Conservation (phyloP, 1,140 invertebrate species). For the Megalopta genalis region DNA sequence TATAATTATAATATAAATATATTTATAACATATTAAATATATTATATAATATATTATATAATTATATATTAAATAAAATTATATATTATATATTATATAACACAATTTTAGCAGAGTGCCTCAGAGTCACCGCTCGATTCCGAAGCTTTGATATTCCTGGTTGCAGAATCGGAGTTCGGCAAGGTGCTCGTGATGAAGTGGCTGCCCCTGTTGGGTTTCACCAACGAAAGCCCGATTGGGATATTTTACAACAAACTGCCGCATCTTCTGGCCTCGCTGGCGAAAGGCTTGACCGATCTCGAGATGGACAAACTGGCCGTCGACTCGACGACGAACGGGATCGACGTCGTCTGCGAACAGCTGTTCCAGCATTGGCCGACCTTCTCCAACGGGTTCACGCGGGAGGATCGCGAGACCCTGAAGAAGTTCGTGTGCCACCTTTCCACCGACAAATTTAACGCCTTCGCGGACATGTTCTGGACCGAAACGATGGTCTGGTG, state of each 20-base stretch:
- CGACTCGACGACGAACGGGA: conserved; percentile 20
- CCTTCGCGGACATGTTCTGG: conserved; percentile 65
- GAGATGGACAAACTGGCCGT: conserved; percentile 57
- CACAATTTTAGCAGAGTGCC: too few species aligned
- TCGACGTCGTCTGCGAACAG: conserved; percentile 55
- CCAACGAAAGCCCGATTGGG: conserved; percentile 60
- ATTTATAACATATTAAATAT: too few species aligned
- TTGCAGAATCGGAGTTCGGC: not conserved
- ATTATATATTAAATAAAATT: too few species aligned
- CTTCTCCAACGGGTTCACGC: conserved; percentile 56
- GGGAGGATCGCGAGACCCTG: conserved; percentile 66
- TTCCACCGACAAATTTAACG: conserved; percentile 70
- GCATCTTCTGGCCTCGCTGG: conserved; percentile 68
- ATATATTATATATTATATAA: too few species aligned
- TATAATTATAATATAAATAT: too few species aligned
- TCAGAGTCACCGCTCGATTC: too few species aligned
- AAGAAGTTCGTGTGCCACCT: conserved; percentile 72
- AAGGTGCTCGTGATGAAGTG: conserved; percentile 56
- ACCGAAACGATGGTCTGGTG: conserved; percentile 58
- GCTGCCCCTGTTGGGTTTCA: conserved; percentile 69
- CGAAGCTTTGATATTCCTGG: too few species aligned
- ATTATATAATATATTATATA: too few species aligned
- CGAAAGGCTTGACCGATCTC: conserved; percentile 68
- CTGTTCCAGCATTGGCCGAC: conserved; percentile 65
- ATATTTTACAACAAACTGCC: conserved; percentile 65